These are phyloP conservation scores for Eulimnadia texana DNA, from an alignment of 1,140 invertebrate species.

Conservation along the genomic window DNA sequence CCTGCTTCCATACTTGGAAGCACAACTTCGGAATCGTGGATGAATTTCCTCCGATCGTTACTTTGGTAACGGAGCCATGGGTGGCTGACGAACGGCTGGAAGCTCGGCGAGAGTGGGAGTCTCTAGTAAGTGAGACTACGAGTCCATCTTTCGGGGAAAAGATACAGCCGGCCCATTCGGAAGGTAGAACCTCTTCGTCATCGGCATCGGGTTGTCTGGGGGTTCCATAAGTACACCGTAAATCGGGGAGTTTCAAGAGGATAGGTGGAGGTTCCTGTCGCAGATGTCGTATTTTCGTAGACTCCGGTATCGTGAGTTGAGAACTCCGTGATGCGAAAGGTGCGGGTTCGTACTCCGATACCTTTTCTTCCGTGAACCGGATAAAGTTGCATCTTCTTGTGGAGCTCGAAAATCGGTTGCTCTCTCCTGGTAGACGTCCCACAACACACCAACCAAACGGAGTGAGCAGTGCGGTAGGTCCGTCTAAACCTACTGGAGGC, in stretches of 20 bases:
- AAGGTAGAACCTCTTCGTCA: too few species aligned
- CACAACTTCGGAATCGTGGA: too few species aligned
- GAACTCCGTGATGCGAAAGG: neutral
- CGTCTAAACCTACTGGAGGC: neutral
- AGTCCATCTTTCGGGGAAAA: too few species aligned
- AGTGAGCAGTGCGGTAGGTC: neutral
- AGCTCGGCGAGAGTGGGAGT: too few species aligned
- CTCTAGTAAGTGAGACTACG: too few species aligned
- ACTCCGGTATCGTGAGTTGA: neutral
- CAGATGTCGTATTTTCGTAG: slow-evolving; percentile 11
- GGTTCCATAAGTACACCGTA: neutral
- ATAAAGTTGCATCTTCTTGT: neutral
- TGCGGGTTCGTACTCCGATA: neutral
- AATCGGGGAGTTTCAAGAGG: neutral
- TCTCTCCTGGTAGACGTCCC: neutral
- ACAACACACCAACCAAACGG: slow-evolving; percentile 8
- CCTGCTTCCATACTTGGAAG: too few species aligned
- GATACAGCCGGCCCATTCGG: too few species aligned
- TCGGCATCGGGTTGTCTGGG: too few species aligned
- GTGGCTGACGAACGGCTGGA: too few species aligned
- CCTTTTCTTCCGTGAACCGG: neutral
- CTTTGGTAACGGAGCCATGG: too few species aligned
- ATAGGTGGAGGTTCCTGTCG: neutral
- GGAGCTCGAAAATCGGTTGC: neutral
- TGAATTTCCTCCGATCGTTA: too few species aligned